Conservation (phyloP, 2,888 invertebrate species). For the Flexamia atlantica region DNA sequence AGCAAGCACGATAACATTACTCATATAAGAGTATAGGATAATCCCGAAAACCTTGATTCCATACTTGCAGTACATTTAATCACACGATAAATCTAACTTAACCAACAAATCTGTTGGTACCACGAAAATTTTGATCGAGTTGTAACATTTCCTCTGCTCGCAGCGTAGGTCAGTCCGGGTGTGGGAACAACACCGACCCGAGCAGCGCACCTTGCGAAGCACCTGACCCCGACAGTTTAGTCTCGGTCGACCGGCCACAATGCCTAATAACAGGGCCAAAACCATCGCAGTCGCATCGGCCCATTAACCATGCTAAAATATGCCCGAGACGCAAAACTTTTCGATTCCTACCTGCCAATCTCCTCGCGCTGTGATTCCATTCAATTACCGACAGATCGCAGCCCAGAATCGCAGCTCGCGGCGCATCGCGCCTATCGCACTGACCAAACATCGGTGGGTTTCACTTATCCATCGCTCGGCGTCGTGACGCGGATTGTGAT, state of each 20-base stretch:
- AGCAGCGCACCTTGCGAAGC: constrained; percentile 43
- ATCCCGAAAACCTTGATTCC: too few relatives aligned
- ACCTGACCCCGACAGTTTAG: constrained; percentile 50
- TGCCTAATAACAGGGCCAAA: constrained; percentile 55
- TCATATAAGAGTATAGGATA: too few relatives aligned
- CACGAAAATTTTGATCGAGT: too few relatives aligned
- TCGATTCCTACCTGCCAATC: constrained; percentile 47
- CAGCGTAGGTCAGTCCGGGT: background rate
- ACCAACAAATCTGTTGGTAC: too few relatives aligned
- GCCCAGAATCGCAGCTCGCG: background rate
- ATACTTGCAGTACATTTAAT: too few relatives aligned
- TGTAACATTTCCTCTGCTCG: too few relatives aligned
- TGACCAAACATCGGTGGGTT: constrained; percentile 37
- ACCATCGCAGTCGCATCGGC: constrained; percentile 40
- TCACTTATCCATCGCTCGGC: constrained; percentile 19
- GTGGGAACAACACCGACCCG: background rate
- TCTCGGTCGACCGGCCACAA: constrained; percentile 49
- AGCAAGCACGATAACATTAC: too few relatives aligned
- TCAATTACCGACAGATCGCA: constrained; percentile 18
- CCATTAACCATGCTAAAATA: constrained; percentile 55
- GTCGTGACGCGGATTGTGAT: constrained; percentile 33
- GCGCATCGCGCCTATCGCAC: constrained; percentile 31
- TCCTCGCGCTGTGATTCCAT: constrained; percentile 43
- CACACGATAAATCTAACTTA: too few relatives aligned
- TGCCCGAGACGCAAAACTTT: constrained; percentile 28